Evolutionary conservation across 2,113 vertebrate species (phyloP), one percentile per base, ranked within the genome.

Genomic region (Serinus canaria): DNA sequence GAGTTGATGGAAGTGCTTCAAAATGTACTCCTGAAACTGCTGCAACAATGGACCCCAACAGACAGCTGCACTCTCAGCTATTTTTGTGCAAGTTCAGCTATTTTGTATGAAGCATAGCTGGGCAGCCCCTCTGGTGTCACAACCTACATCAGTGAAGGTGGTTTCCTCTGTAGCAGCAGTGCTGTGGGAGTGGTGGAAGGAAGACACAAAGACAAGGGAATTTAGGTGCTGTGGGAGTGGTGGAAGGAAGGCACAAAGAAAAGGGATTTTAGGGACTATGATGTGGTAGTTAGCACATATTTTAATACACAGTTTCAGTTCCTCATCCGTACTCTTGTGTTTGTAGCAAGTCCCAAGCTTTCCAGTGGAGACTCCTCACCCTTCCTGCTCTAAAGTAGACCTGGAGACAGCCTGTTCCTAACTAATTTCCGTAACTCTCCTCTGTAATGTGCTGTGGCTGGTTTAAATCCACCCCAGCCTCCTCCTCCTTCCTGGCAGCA

Each of bases 341-440:
- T 73, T 58, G 55, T 46, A 62, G 55, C 18, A 80, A 93, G 67
- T 23, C 63, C 56, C 49, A 66, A 62, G 30, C 23, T 74, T 21
- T 90, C 67, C 50, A 50, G 2, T 13, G 43, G 46, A 53, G n/a
- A 50, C 14, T 73, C 49, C 84, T 76, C 49, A 76, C 37, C 59
- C 25, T 86, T 69, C 55, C 63, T 92, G 85, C 73, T 83, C 59
- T 59, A 80, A 91, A 95, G 37, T 3, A 93, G 59, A n/a, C 63
- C 25, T 55, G 63, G 16, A 20, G 53, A 93, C 67, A 95, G 72
- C 79, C 70, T 83, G 76, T 88, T 96, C 37, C 67, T 67, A 77
- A 63, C 25, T 92, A 1, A 92, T 93, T 96, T 94, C 64, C 79
- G 39, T 95, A 90, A 69, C 50, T 80, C 87, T 83, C 33, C 72